Conservation (phyloP, 2,797 vertebrate species). For the Tapera naevia region DNA sequence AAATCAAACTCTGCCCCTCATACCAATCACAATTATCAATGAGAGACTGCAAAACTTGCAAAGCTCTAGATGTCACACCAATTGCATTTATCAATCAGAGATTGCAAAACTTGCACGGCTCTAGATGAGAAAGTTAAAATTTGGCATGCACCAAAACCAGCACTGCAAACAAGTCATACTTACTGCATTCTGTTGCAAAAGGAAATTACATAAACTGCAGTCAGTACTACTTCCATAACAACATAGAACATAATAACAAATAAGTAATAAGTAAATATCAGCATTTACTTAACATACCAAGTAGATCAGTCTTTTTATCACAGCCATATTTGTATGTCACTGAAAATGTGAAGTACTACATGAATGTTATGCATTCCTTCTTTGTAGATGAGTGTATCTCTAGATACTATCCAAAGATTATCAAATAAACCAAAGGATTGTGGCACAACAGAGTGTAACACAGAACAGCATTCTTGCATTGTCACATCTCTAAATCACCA, state of each 20-base stretch:
- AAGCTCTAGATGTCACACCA: slow-evolving; percentile 33
- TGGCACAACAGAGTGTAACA: background rate
- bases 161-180: slow-evolving; percentile 88
- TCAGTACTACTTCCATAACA: slow-evolving; percentile 57
- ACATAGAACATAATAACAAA: slow-evolving; percentile 34
- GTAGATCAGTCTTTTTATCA: background rate
- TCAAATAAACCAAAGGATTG: background rate
- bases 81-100: slow-evolving; percentile 34
- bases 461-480: background rate
- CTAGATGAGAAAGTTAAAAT: slow-evolving; percentile 62
- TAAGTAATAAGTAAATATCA: background rate
- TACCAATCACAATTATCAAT: slow-evolving; percentile 46
- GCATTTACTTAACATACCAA: background rate
- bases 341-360: background rate
- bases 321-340: background rate
- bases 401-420: background rate
- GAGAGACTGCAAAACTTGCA: slow-evolving; percentile 55
- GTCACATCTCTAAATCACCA: background rate
- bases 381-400: background rate
- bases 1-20: slow-evolving; percentile 8
- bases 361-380: background rate
- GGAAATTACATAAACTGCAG: slow-evolving; percentile 70
- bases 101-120: slow-evolving; percentile 51
- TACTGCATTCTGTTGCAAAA: slow-evolving; percentile 89
- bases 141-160: slow-evolving; percentile 80